Evolutionary conservation across 2,888 invertebrate species (phyloP), one percentile per base, ranked within the genome.

Genomic region (Pristionchus entomophagus): DNA sequence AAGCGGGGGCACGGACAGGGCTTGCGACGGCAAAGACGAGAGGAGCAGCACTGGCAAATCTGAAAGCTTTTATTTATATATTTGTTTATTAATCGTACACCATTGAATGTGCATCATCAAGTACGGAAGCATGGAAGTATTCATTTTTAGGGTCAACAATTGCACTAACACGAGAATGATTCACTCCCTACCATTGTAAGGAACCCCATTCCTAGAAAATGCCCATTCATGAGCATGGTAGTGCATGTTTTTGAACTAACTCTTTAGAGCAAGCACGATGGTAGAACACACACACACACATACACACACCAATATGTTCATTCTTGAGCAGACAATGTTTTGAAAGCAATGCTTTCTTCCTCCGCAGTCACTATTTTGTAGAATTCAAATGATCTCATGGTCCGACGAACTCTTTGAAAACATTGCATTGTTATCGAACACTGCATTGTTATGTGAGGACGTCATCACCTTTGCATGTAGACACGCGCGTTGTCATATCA

Each of bases 1-100:
- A 65, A 65, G 14, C 65, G 65, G 22, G 65, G 65, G 35, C 65
- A 65, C 6, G 73, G 41, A 19, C 73, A 73, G n/a, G 73, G 73
- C 41, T 45, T 41, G 45, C 73, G 73, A 73, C 73, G 73, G 45
- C 73, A 73, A 4, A 73, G n/a, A 0, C n/a, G 41, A 26, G 41
- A 26, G 26, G 73, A 41, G 73, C 73, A 73, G 73, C 73, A 73
- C 41, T 73, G 73, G 73, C 73, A 73, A 22, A 73, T 73, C 73
- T 73, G 73, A 38, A 26, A 26, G 19, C 2, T 8, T 22, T 12
- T 3, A 35, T 38, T 35, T 69, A 69, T 38, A 29, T 2, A 26
- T 59, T 59, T 26, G 12, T 26, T 29, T 59, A 12, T 29, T 59
- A 59, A n/a, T 26, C 29, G 0, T 26, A 59, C 26, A 26, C 56